These are phyloP conservation scores for Pelodiscus sinensis DNA, from an alignment of 2,113 vertebrate genomes.

Conservation along the genomic window DNA sequence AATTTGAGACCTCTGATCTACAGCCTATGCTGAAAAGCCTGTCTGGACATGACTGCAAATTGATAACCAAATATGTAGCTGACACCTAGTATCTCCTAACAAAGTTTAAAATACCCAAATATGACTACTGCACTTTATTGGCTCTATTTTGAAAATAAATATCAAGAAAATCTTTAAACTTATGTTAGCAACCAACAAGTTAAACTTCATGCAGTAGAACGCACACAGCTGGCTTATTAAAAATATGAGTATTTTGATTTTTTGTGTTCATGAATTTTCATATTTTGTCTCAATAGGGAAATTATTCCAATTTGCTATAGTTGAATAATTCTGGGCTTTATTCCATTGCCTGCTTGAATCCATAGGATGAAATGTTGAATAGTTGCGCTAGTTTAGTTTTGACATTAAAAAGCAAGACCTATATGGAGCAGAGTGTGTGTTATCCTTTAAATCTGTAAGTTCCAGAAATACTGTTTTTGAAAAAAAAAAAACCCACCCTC, in stretches of 20 bases:
- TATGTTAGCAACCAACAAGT: background rate
- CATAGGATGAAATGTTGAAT: background rate
- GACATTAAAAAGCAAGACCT: background rate
- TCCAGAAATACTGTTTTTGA: background rate
- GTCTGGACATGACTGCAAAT: background rate
- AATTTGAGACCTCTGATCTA: background rate
- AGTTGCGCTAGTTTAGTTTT: background rate
- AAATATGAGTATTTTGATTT: background rate
- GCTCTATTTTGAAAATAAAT: background rate
- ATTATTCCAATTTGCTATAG: background rate
- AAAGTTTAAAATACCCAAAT: background rate
- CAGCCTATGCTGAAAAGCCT: background rate
- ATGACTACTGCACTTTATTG: background rate
- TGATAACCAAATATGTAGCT: background rate
- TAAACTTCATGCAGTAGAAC: background rate
- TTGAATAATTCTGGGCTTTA: background rate
- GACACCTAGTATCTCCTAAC: background rate
- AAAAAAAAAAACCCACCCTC: background rate
- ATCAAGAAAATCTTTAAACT: fast-evolving
- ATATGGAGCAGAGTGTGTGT: background rate
- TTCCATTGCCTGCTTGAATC: background rate
- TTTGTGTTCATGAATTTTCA: background rate
- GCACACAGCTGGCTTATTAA: background rate
- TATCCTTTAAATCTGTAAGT: background rate
- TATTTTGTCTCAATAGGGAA: background rate